A percentile compares a stretch with the other conserved stretches of the same genome.
Evolutionary conservation across 2,113 vertebrate species (phyloP).

Genomic region (Cercocebus atys): DNA sequence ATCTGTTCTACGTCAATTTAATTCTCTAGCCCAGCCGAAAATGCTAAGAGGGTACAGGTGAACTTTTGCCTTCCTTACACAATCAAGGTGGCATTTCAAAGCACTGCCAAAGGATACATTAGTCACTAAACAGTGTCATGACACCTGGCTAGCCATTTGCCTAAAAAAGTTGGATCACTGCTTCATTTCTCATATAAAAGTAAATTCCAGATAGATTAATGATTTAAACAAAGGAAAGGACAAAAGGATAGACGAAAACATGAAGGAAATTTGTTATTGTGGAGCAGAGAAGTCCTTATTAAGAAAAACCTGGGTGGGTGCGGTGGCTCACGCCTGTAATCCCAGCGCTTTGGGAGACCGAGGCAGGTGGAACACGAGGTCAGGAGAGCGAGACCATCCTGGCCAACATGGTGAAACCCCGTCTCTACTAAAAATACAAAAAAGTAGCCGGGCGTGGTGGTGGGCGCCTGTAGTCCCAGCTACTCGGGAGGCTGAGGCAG

Average conservation of each 20-base stretch:
- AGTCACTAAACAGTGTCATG: neutral
- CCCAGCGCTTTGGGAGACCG: too few species aligned
- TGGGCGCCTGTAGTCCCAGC: too few species aligned
- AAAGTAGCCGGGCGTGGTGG: too few species aligned
- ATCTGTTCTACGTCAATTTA: neutral
- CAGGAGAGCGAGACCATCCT: too few species aligned
- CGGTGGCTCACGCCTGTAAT: too few species aligned
- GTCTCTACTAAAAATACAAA: too few species aligned
- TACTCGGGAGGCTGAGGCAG: too few species aligned
- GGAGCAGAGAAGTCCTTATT: neutral
- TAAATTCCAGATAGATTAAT: constrained; percentile 14
- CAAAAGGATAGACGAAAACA: neutral
- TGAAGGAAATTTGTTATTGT: neutral
- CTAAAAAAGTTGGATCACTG: neutral
- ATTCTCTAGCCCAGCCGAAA: neutral
- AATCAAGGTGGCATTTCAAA: neutral
- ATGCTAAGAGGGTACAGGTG: neutral
- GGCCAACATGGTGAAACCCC: too few species aligned
- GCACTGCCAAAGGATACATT: neutral
- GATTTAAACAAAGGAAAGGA: too few species aligned
- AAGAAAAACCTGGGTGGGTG: neutral
- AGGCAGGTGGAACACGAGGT: too few species aligned
- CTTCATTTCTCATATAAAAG: neutral
- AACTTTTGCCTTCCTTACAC: neutral
- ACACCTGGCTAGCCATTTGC: neutral